Conservation (phyloP, 64 coral and sea anemone genomes). For the Porites australiensis region DNA sequence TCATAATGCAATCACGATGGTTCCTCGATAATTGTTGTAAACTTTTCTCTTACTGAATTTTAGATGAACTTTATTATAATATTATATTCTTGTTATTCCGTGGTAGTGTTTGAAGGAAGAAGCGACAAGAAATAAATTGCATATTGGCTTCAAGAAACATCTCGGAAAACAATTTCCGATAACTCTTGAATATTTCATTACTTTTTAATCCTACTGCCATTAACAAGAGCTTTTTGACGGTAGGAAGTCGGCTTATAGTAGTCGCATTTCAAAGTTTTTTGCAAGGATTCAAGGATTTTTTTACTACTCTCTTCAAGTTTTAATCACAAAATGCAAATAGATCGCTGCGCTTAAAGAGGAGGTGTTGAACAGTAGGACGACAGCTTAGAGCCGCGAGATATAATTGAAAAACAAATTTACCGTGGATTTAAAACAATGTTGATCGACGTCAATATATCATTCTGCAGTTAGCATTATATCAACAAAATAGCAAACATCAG, state of each 20-base stretch:
- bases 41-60: no score
- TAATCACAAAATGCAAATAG: slow-evolving; percentile 48
- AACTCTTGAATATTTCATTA: slow-evolving; percentile 9
- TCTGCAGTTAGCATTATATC: background rate
- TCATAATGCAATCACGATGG: no score
- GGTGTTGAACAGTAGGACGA: background rate
- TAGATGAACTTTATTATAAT: background rate
- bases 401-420: slow-evolving; percentile 37
- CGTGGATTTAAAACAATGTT: background rate
- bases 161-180: background rate
- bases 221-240: background rate
- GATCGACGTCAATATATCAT: background rate
- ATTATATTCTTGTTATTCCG: background rate
- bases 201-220: slow-evolving; percentile 2
- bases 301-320: background rate
- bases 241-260: slow-evolving; percentile 19
- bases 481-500: background rate
- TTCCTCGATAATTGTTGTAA: no score
- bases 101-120: background rate
- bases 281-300: background rate
- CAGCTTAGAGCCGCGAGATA: background rate
- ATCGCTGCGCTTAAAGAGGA: background rate
- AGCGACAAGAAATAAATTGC: background rate
- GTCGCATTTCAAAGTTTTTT: background rate
- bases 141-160: background rate